These are phyloP conservation scores for Myotis planiceps DNA, from an alignment of 2,797 vertebrate genomes.

Conservation along the genomic window DNA sequence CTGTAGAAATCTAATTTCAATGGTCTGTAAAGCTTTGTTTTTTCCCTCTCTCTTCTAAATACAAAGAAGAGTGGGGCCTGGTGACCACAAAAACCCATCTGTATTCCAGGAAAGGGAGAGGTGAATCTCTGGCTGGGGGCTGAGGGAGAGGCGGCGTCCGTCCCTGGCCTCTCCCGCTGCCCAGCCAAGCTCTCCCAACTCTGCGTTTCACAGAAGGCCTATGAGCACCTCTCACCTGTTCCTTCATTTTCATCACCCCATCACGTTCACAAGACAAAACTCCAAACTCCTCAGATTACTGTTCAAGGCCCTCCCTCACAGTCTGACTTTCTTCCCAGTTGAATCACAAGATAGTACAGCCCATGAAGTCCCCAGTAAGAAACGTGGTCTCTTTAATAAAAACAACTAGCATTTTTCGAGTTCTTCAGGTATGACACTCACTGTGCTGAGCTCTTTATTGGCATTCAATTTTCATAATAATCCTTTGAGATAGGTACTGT, in stretches of 20 bases:
- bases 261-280: background rate
- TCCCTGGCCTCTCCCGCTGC: too few relatives aligned
- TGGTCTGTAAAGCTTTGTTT: background rate
- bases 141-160: background rate
- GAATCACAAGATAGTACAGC: background rate
- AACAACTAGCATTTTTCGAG: background rate
- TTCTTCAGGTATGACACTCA: background rate
- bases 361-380: background rate
- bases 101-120: background rate
- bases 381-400: background rate
- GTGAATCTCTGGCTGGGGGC: background rate
- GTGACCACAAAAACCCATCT: background rate
- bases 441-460: background rate
- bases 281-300: background rate
- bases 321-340: background rate
- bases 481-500: too few relatives aligned
- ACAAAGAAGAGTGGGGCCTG: background rate
- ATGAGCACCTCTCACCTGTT: background rate
- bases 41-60: background rate
- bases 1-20: conserved; percentile 36
- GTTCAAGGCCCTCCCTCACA: background rate
- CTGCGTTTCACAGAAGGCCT: background rate
- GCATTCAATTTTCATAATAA: background rate
- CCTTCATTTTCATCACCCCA: background rate
- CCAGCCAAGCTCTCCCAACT: background rate